Evolutionary conservation across 2,797 vertebrate species (phyloP).

Genomic region (Pangasius krempfi): DNA sequence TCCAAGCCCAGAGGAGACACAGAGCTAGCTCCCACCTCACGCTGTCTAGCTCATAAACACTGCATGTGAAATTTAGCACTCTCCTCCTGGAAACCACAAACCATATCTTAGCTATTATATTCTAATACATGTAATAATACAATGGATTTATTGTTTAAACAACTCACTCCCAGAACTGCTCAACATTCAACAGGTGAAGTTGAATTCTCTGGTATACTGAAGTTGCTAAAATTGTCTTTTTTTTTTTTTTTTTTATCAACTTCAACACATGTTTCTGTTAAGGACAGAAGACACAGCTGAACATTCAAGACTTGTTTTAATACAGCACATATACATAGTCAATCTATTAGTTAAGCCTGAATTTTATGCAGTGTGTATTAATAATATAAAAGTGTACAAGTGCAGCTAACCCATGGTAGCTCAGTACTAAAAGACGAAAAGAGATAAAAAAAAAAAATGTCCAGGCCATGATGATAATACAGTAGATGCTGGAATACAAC

Average conservation of each 20-base stretch:
- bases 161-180: slow-evolving; percentile 85
- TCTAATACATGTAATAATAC: not conserved
- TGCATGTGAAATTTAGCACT: slow-evolving; percentile 86
- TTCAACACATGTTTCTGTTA: slow-evolving; percentile 79
- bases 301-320: not conserved
- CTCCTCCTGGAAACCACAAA: slow-evolving; percentile 77
- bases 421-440: slow-evolving; percentile 75
- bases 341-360: not conserved
- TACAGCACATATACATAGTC: not conserved
- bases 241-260: slow-evolving; percentile 78
- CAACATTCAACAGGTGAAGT: slow-evolving; percentile 76
- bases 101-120: not conserved
- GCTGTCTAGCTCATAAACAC: slow-evolving; percentile 85
- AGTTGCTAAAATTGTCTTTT: slow-evolving; percentile 66
- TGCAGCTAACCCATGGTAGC: slow-evolving; percentile 79
- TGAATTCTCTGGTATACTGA: slow-evolving; percentile 54
- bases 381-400: slow-evolving; percentile 63
- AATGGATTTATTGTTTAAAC: slow-evolving; percentile 10
- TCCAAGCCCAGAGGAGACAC: slow-evolving; percentile 89
- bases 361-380: slow-evolving; percentile 8
- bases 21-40: slow-evolving; percentile 90
- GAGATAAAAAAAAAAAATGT: slow-evolving; percentile 76
- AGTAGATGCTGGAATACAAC: slow-evolving; percentile 75
- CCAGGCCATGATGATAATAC: slow-evolving; percentile 80
- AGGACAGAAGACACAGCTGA: slow-evolving; percentile 15